These are phyloP conservation scores for Drosophila koepferae DNA, from an alignment of 2,888 invertebrate species.

Conservation along the genomic window DNA sequence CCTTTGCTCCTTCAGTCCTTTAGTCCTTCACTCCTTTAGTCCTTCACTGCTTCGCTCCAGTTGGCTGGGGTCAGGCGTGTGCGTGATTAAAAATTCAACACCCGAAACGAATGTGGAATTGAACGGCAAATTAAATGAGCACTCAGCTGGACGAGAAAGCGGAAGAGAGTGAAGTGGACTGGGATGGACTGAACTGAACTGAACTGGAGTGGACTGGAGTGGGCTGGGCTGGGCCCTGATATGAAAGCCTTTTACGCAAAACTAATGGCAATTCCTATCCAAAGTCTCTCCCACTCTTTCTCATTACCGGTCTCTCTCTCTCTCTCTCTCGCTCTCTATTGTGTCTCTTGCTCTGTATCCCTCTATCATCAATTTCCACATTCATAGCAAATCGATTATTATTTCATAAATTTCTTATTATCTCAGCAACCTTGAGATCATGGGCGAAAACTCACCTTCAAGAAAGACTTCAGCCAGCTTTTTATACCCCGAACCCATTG, in stretches of 20 bases:
- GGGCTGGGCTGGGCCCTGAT: not conserved
- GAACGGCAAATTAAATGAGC: constrained; percentile 83
- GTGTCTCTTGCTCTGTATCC: too few relatives aligned
- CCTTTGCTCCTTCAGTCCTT: not conserved
- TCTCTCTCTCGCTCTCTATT: not conserved
- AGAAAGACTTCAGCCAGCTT: too few relatives aligned
- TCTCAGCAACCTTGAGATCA: too few relatives aligned
- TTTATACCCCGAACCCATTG: too few relatives aligned
- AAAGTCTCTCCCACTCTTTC: not conserved
- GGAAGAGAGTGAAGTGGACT: too few relatives aligned
- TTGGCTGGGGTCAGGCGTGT: constrained; percentile 67
- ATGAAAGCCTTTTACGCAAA: not conserved
- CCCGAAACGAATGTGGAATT: constrained; percentile 81
- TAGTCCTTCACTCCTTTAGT: not conserved
- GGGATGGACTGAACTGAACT: too few relatives aligned
- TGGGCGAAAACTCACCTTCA: too few relatives aligned
- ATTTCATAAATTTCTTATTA: too few relatives aligned
- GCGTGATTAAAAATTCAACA: constrained; percentile 84
- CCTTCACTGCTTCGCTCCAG: not conserved
- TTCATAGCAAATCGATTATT: not conserved
- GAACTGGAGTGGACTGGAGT: not conserved
- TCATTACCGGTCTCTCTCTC: not conserved
- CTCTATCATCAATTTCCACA: not conserved
- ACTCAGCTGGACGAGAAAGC: constrained; percentile 23
- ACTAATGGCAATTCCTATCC: not conserved